Evolutionary conservation across 2,888 invertebrate species (phyloP).

Genomic region (Trichogramma evanescens): DNA sequence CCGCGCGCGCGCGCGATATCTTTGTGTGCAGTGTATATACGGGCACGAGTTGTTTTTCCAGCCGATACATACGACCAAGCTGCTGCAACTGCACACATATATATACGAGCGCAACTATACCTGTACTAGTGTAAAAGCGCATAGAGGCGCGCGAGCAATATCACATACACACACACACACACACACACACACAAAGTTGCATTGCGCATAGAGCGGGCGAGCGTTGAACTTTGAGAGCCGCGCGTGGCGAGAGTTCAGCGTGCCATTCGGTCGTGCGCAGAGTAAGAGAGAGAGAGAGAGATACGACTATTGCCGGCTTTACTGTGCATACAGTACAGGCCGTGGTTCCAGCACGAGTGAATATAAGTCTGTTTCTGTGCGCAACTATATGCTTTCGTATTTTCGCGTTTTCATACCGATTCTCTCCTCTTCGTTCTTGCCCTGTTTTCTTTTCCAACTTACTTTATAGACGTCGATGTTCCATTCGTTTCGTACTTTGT

Average conservation of each 20-base stretch:
- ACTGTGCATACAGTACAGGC: neutral
- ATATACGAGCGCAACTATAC: too few species aligned
- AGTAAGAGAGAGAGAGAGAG: neutral
- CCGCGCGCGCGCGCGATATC: too few species aligned
- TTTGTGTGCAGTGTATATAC: too few species aligned
- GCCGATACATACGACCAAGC: too few species aligned
- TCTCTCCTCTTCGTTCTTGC: slow-evolving; percentile 8
- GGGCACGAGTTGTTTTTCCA: too few species aligned
- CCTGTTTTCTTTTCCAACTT: neutral
- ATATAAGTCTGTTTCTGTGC: neutral
- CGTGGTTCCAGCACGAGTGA: neutral
- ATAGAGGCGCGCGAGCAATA: too few species aligned
- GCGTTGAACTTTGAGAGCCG: slow-evolving; percentile 15
- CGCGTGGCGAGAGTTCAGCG: slow-evolving; percentile 12
- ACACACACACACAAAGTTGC: too few species aligned
- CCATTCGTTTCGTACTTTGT: too few species aligned
- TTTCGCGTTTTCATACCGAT: neutral
- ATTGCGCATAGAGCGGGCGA: neutral
- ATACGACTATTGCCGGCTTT: neutral
- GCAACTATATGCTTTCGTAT: neutral
- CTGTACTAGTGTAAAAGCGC: too few species aligned
- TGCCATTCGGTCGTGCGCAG: slow-evolving; percentile 16
- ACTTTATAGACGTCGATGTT: too few species aligned
- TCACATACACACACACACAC: too few species aligned
- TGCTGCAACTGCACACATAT: too few species aligned